Evolutionary conservation across 2,888 invertebrate genomes (phyloP).

Genomic region (Meta bourneti): DNA sequence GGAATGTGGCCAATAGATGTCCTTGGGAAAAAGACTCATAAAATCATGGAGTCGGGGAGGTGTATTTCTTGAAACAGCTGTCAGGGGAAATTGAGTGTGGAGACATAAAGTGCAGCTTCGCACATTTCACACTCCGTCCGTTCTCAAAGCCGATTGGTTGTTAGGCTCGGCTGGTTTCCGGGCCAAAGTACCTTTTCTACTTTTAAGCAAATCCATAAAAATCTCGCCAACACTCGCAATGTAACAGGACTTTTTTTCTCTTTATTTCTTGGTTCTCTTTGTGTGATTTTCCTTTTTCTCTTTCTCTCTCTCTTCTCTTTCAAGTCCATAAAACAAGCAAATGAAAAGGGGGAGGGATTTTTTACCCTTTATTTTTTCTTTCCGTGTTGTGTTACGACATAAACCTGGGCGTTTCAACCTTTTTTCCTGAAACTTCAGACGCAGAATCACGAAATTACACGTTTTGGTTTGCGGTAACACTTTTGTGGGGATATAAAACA

Average conservation of each 20-base stretch:
- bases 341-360: constrained; percentile 49
- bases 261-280: constrained; percentile 47
- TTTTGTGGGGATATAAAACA: constrained; percentile 68
- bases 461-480: constrained; percentile 57
- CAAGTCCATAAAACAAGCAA: constrained; percentile 74
- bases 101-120: constrained; percentile 75
- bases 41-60: constrained; percentile 74
- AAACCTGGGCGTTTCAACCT: constrained; percentile 25
- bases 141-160: constrained; percentile 75
- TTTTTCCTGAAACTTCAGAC: constrained; percentile 3
- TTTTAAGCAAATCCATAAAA: constrained; percentile 77
- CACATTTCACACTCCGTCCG: constrained; percentile 74
- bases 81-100: constrained; percentile 76
- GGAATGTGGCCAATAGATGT: constrained; percentile 16
- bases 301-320: constrained; percentile 36
- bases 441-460: constrained; percentile 47
- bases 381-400: constrained; percentile 21
- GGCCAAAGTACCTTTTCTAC: constrained; percentile 72
- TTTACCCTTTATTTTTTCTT: not conserved
- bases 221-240: constrained; percentile 71
- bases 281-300: constrained; percentile 18
- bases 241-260: constrained; percentile 60
- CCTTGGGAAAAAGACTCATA: constrained; percentile 68
- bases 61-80: constrained; percentile 76
- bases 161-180: constrained; percentile 70